Evolutionary conservation across 2,113 vertebrate genomes (phyloP).

Genomic region (Columba janthina): DNA sequence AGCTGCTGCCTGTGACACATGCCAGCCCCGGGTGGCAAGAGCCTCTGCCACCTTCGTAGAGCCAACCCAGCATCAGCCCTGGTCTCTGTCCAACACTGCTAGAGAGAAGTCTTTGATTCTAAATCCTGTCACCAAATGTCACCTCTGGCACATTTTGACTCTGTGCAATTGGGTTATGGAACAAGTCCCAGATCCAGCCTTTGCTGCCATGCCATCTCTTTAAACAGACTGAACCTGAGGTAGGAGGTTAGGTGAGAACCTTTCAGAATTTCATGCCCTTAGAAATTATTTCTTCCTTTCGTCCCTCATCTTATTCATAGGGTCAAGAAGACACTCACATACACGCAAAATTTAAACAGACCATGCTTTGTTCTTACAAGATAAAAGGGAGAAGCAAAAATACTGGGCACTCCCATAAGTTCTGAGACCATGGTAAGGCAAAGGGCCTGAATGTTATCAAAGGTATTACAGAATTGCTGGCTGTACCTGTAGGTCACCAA

Average conservation of each 20-base stretch:
- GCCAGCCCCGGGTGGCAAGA: not conserved
- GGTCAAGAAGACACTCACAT: not conserved
- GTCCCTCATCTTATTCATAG: not conserved
- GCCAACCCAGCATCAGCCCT: not conserved
- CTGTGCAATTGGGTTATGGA: not conserved
- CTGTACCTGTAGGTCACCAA: not conserved
- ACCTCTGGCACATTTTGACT: not conserved
- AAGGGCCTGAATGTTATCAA: not conserved
- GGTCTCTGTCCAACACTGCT: not conserved
- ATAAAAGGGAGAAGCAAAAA: not conserved
- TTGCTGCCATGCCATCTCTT: not conserved
- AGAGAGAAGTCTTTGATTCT: conserved; percentile 33
- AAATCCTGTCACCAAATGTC: conserved; percentile 27
- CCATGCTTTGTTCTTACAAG: not conserved
- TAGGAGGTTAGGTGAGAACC: not conserved
- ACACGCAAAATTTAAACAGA: not conserved
- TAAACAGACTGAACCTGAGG: not conserved
- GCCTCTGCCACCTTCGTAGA: not conserved
- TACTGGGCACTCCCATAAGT: not conserved
- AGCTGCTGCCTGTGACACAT: not conserved
- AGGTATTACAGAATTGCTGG: not conserved
- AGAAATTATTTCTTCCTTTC: not conserved
- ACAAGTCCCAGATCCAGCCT: not conserved
- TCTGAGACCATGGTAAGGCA: not conserved
- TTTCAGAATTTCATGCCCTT: not conserved